Evolutionary conservation across 1,140 invertebrate genomes (phyloP), one percentile per base, ranked within the genome.

Genomic region (Lasioglossum baleicum): DNA sequence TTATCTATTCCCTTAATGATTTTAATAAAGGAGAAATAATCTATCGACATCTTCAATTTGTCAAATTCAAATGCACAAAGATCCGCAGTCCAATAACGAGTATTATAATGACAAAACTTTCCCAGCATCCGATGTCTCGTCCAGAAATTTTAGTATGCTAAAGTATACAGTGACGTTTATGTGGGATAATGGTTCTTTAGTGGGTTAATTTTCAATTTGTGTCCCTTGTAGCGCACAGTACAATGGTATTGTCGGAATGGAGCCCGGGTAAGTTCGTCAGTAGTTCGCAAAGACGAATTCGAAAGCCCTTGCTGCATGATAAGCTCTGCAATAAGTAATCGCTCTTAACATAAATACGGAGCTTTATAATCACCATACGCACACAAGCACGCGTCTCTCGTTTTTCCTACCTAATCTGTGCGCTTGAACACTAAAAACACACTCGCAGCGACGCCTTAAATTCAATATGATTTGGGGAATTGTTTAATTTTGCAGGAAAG

Each of bases 401-500:
- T 26, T 67, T 67, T 7, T 11, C 35, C 13, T 44, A 61, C 31
- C 70, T 79, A 73, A 79, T 78, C 61, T 22, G 35, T 73, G 69
- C 60, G 35, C 69, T 60, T 72, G 7, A 48, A 64, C 26, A 35
- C n/a, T 53, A 42, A 64, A 48, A 48, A 10, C 7, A 10, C 7
- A 69, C 8, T 3, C 2, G 5, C 7, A 22, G 15, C 15, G 13
- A n/a, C 8, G n/a, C 20, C 20, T n/a, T 13, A 2, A 51, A 8
- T 73, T 31, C 31, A 5, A 31, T 69, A 83, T 65, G n/a, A 72
- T 10, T 67, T 1, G 5, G 0, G 8, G 1, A 0, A 11, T 35
- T 4, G 40, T 60, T 79, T 35, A 20, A 64, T 76, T 78, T 94
- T 94, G 65, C 90, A 97, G 96, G 87, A 94, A 95, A 87, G 96